Conservation (phyloP, 2,888 invertebrate genomes). For the Hydriomena furcata region DNA sequence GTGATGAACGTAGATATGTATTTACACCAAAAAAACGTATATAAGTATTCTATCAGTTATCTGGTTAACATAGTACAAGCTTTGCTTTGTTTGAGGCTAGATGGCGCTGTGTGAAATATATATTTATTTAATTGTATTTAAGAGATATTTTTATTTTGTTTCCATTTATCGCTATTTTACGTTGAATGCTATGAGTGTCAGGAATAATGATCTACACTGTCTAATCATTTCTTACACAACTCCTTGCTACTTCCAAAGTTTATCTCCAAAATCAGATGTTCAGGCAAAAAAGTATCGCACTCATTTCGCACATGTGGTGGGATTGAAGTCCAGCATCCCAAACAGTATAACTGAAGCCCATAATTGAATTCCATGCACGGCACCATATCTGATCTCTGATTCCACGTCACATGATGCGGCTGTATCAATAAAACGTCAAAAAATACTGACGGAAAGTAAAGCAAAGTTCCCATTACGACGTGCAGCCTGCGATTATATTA, state of each 20-base stretch:
- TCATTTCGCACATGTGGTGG: conserved; percentile 30
- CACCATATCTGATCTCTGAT: conserved; percentile 30
- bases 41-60: too few relatives aligned
- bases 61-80: too few relatives aligned
- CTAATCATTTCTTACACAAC: neutral
- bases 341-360: conserved; percentile 55
- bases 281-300: conserved; percentile 22
- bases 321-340: conserved; percentile 45
- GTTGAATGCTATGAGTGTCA: too few relatives aligned
- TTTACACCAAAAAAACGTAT: too few relatives aligned
- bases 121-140: too few relatives aligned
- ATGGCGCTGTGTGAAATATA: too few relatives aligned
- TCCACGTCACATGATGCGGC: conserved; percentile 1
- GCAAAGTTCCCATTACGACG: too few relatives aligned
- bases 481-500: too few relatives aligned
- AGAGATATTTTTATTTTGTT: too few relatives aligned
- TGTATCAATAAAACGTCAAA: neutral
- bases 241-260: neutral
- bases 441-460: neutral
- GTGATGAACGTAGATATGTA: too few relatives aligned
- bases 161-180: neutral
- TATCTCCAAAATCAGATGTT: conserved; percentile 17
- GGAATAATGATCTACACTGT: neutral
- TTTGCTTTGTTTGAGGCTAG: too few relatives aligned
- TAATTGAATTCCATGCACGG: conserved; percentile 75